Base-by-base conservation (phyloP, 2,888 invertebrate genomes). In the Galeopsomyia nigrocyanea region DNA sequence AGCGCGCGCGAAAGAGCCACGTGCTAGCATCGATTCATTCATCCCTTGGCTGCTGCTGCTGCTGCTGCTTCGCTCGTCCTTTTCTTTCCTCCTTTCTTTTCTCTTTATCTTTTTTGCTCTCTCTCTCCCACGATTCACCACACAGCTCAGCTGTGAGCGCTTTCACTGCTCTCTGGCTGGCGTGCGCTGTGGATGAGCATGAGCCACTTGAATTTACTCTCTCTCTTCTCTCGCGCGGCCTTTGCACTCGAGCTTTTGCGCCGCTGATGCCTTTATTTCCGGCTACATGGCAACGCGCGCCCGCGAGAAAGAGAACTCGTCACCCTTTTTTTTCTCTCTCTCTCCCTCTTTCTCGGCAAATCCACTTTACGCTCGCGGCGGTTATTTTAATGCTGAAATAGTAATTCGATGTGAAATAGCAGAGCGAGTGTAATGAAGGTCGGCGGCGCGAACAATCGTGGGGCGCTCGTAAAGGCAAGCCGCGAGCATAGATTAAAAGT, bases 401-500 rank as follows among this genome's bases (percentile, higher is more conserved):
- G 46, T 47, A 14, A 60, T 39, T 10, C 31, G 31, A 46, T 17
- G 10, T 17, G 22, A 46, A 53, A 56, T 22, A 46, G 26, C 13
- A 6, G 10, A 31, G 31, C 31, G 26, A 56, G 49, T 14, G 22
- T 57, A 66, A 66, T 58, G 57, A 58, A 67, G 56, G 47, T 31
- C n/a, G n/a, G n/a, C 31, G 21, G n/a, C 21, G 56, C 22, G 16
- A 51, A 64, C 55, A 66, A 56, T 66, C 55, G 57, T 17, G 47
- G 49, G 49, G 39, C 21, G 46, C 68, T 58, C 49, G 57, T 49
- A 60, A 58, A 50, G 39, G 22, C 31, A 10, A 60, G 21, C 56
- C 22, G 19, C 9, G 17, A 14, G 39, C 22, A 61, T 62, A 55
- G 68, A 62, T 68, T 68, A 61, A 68, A 62, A 49, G 62, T 22